A percentile compares a stretch with the other conserved stretches of the same genome.
phyloP scores from a whole-genome alignment of 1,140 invertebrate genomes.

The Hyphantria cunea region DNA sequence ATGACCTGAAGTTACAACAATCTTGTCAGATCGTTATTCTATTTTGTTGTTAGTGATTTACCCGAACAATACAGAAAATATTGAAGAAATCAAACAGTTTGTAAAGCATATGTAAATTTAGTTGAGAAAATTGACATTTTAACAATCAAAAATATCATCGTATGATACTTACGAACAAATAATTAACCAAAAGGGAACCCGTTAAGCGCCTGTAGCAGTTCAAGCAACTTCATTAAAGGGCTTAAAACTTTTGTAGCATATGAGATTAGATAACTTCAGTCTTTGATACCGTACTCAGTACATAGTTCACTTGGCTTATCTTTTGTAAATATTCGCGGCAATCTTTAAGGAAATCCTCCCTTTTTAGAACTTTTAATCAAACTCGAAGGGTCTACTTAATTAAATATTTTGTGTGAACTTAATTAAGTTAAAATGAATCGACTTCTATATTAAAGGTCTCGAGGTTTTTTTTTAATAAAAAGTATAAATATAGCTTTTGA shows the following conservation, averaged over 20 bases:
- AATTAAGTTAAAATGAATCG: constrained; percentile 6
- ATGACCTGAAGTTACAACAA: no score
- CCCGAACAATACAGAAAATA: no score
- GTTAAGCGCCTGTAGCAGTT: constrained; percentile 41
- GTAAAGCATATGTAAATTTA: no score
- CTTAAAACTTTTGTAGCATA: constrained; percentile 43
- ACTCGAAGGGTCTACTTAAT: constrained; percentile 4
- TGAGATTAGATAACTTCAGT: constrained; percentile 49
- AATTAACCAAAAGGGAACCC: neutral
- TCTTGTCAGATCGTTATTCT: no score
- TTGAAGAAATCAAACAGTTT: no score
- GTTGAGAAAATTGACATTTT: no score
- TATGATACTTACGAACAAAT: no score
- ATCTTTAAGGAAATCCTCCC: constrained; percentile 3
- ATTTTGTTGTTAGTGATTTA: no score
- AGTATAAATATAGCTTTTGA: no score
- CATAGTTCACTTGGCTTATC: constrained; percentile 2
- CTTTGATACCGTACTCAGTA: constrained; percentile 52
- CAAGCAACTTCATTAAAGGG: constrained; percentile 41
- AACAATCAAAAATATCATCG: no score
- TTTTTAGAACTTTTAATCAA: constrained; percentile 8
- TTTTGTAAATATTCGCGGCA: neutral
- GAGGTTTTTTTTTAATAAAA: neutral
- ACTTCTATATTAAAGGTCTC: neutral
- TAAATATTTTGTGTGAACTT: constrained; percentile 9